Evolutionary conservation across 2,797 vertebrate genomes (phyloP), one percentile per base, ranked within the genome.

Genomic region (Eulemur mongoz): DNA sequence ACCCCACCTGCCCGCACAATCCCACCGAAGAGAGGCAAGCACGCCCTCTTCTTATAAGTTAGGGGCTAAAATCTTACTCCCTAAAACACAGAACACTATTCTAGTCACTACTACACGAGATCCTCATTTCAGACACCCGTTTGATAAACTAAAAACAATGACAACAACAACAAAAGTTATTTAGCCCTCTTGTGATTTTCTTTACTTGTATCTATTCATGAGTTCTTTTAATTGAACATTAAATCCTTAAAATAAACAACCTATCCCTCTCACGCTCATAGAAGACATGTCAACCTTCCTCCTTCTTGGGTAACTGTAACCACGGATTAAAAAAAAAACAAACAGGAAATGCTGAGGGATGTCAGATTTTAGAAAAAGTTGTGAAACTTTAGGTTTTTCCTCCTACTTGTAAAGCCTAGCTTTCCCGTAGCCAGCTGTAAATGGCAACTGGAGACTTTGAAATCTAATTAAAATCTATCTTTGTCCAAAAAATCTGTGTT

Each of bases 201-300:
- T 7, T 95, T 12, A 93, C 61, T 92, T 70, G 18, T 50, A 57
- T 50, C 91, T 81, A 75, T 89, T 57, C 22, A 25, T 40, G 4
- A 70, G 35, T 79, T 91, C 59, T 76, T 96, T 85, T 72, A 63
- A 94, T 17, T 89, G n/a, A 78, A 70, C 10, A 63, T 52, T 45
- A 73, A 94, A 89, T 87, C 40, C 45, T 61, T 84, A 45, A 4
- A 32, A 72, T 67, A 96, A 88, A 79, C 17, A 92, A 45, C 0
- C 2, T 43, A 76, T 13, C 0, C 1, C 7, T 40, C 3, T 30
- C 1, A 23, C 12, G 13, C 17, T 32, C 43, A 30, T 4, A 67
- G 69, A 89, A 89, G 45, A 45, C 2, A 2, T 1, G 4, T 4
- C 7, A 2, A 70, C 30, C 6, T 23, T 54, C 40, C 20, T 91